Base-by-base conservation (phyloP, 2,797 vertebrate genomes). In the Hybognathus amarus region DNA sequence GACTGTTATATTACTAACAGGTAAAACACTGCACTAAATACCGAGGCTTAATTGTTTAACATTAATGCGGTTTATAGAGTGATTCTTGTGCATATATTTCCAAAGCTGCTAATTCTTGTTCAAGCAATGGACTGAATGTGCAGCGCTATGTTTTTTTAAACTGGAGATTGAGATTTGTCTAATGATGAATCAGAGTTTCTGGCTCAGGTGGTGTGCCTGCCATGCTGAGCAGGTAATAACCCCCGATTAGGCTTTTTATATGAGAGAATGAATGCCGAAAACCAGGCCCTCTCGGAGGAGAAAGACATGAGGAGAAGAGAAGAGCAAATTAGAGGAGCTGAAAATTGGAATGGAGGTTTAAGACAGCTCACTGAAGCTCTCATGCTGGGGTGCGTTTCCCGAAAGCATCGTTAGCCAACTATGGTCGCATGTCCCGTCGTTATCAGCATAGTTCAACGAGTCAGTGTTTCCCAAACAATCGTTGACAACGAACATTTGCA, bases 191-290 rank as follows among this genome's bases (percentile, higher is more conserved):
- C 81, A 18, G 22, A 36, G 73, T 70, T 71, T 11, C 40, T 69
- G 40, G 67, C 79, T 54, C 79, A 61, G 88, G 82, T 84, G 88
- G 92, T 91, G 89, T 90, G 87, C 88, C 85, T 83, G 76, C 78
- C 79, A 71, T 70, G 80, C 89, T 80, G 88, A 83, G 88, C 66
- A 85, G 78, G 91, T 86, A 90, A 90, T 84, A 84, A 80, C 59
- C 61, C 83, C 89, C 85, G 89, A 77, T 93, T 92, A 87, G 87
- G 76, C 84, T 80, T 64, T 86, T 89, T 86, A 71, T 91, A 82
- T 92, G 91, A 85, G 79, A 80, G 73, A 80, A 70, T 78, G 78
- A 78, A 82, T 85, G 76, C 68, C 24, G 83, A 85, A 61, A n/a
- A 68, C 70, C 45, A 82, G 73, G 27, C 78, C 79, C 17, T 77